Conservation (phyloP, 2,888 invertebrate species). For the Drosophila infuscata region DNA sequence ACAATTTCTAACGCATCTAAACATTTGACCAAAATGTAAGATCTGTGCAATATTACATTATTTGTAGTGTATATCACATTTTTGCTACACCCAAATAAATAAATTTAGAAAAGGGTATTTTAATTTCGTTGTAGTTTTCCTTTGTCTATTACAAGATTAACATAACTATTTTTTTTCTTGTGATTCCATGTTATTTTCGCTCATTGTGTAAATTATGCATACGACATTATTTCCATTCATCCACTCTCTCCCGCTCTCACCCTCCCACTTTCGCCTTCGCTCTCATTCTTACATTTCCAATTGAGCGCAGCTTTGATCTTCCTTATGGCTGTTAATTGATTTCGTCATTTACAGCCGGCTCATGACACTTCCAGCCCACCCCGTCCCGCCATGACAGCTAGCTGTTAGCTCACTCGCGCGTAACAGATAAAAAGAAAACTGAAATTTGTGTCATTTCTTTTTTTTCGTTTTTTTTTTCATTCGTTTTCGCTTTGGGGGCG, state of each 20-base stretch:
- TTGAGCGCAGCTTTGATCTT: constrained; percentile 61
- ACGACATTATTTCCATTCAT: constrained; percentile 41
- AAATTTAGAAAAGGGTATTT: constrained; percentile 14
- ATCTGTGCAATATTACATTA: neutral
- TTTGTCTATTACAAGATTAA: constrained; percentile 34
- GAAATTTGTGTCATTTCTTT: constrained; percentile 38
- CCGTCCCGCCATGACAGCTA: neutral
- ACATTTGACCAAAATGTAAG: neutral
- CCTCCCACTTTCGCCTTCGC: neutral
- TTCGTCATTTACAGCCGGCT: constrained; percentile 33
- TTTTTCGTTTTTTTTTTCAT: constrained; percentile 8
- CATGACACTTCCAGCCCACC: constrained; percentile 24
- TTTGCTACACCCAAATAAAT: neutral
- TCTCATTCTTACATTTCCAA: constrained; percentile 42
- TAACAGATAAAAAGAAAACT: constrained; percentile 39
- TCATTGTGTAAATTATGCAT: constrained; percentile 58
- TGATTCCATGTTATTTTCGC: constrained; percentile 23
- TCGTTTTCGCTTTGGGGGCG: constrained; percentile 24
- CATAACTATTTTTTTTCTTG: constrained; percentile 21
- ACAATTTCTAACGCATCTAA: neutral
- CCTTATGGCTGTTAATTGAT: constrained; percentile 57
- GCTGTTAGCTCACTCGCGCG: constrained; percentile 33
- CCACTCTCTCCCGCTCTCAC: constrained; percentile 1
- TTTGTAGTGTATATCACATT: neutral
- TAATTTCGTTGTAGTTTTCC: neutral